Evolutionary conservation across 2,888 invertebrate genomes (phyloP).

Genomic region (Mythimna impura): DNA sequence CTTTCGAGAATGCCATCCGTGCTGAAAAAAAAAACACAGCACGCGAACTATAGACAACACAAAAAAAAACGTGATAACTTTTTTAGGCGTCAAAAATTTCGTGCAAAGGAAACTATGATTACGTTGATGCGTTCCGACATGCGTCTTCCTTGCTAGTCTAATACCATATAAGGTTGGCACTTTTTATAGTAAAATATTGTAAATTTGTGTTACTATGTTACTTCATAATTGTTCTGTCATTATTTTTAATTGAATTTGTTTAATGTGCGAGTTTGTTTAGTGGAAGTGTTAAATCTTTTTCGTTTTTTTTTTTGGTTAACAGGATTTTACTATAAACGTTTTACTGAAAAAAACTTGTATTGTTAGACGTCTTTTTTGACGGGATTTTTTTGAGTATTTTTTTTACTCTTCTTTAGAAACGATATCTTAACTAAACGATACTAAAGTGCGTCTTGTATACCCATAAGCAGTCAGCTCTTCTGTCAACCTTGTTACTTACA

Average conservation of each 20-base stretch:
- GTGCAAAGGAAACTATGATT: slow-evolving; percentile 77
- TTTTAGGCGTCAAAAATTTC: slow-evolving; percentile 74
- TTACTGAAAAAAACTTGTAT: neutral
- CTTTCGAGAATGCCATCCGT: slow-evolving; percentile 65
- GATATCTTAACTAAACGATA: too few relatives aligned
- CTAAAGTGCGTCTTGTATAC: neutral
- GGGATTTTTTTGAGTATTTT: neutral
- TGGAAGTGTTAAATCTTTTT: neutral
- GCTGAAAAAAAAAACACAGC: slow-evolving; percentile 54
- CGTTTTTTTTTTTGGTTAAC: neutral
- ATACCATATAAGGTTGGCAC: slow-evolving; percentile 52
- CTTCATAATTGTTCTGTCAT: slow-evolving; percentile 1
- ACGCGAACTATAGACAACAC: slow-evolving; percentile 69
- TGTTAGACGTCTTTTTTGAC: neutral
- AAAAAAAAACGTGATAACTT: slow-evolving; percentile 70
- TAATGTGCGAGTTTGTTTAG: neutral
- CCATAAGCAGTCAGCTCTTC: neutral
- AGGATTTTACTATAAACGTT: neutral
- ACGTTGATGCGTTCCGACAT: slow-evolving; percentile 76
- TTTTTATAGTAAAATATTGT: neutral
- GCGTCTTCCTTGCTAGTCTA: slow-evolving; percentile 70
- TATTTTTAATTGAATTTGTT: neutral
- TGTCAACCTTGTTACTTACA: neutral
- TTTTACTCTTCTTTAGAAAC: neutral
- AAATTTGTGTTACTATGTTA: neutral